phyloP scores from a whole-genome alignment of 2,113 vertebrate genomes.

The Barnardius zonarius region DNA sequence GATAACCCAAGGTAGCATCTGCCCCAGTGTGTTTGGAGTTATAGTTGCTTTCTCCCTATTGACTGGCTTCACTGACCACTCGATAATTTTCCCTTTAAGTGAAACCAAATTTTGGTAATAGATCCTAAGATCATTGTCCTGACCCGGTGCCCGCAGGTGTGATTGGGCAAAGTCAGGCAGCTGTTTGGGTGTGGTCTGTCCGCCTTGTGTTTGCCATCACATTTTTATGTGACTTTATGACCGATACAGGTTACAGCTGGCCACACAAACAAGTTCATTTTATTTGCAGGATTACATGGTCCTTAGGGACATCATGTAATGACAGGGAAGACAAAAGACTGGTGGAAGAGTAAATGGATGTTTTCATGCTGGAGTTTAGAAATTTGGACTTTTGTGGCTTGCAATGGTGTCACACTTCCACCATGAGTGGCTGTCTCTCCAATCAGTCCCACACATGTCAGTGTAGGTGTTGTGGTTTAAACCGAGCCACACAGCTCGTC shows the following conservation, averaged over 20 bases:
- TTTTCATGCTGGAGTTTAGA: not conserved
- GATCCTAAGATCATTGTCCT: not conserved
- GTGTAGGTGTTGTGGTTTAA: not conserved
- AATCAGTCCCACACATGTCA: not conserved
- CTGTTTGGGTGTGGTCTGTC: not conserved
- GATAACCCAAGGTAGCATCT: not conserved
- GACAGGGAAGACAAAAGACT: not conserved
- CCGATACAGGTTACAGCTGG: not conserved
- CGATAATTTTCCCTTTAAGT: not conserved
- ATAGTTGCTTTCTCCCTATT: not conserved
- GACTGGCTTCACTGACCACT: not conserved
- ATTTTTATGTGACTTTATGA: not conserved
- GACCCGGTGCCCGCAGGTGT: not conserved
- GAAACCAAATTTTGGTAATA: not conserved
- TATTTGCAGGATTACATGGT: not conserved
- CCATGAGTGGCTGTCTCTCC: not conserved
- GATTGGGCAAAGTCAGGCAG: not conserved
- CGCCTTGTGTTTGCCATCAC: not conserved
- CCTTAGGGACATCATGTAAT: not conserved
- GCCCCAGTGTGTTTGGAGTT: not conserved
- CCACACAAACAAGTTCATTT: not conserved
- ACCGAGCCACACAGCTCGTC: too few relatives aligned
- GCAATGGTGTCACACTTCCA: not conserved
- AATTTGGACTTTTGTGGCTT: not conserved
- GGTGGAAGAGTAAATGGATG: not conserved